Evolutionary conservation across 30 jellyfish, hydroid and myxozoan species (phyloP).

Genomic region (Sanderia malayensis): DNA sequence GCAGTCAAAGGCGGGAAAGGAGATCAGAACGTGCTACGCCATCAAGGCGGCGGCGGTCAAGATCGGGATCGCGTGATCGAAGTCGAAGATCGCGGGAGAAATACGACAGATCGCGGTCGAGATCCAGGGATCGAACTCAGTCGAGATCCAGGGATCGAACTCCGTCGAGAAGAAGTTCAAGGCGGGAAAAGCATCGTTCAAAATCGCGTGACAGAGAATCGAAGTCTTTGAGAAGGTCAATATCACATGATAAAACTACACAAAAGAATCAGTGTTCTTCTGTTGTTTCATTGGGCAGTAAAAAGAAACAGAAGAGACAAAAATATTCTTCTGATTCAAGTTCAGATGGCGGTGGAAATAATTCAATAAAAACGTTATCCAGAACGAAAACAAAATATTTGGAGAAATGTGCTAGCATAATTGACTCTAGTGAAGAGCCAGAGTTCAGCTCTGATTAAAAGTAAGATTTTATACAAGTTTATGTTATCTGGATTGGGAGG

Average conservation of each 20-base stretch:
- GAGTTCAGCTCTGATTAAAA: conserved; percentile 44
- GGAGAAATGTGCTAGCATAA: background rate
- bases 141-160: conserved; percentile 6
- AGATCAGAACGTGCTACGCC: no score
- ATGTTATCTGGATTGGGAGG: no score
- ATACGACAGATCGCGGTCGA: conserved; percentile 22
- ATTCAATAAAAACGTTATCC: background rate
- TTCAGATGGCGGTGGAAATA: background rate
- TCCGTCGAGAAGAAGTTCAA: no score
- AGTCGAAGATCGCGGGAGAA: conserved; percentile 40
- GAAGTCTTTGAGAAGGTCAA: conserved; percentile 14
- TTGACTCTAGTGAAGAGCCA: conserved; percentile 23
- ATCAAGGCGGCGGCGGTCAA: conserved; percentile 1
- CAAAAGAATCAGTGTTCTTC: conserved; percentile 15
- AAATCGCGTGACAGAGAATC: conserved; percentile 32
- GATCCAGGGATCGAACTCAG: conserved; percentile 15
- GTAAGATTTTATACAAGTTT: conserved; percentile 10
- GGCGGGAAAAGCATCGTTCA: conserved; percentile 20
- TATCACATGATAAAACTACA: conserved; percentile 4
- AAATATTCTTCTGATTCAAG: conserved; percentile 5
- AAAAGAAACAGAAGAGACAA: background rate
- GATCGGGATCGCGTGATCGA: conserved; percentile 66
- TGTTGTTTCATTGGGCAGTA: background rate
- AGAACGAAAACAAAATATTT: background rate
- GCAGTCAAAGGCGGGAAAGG: conserved; percentile 18